Conservation (phyloP, 2,113 vertebrate genomes). For the Bambusicola thoracicus region DNA sequence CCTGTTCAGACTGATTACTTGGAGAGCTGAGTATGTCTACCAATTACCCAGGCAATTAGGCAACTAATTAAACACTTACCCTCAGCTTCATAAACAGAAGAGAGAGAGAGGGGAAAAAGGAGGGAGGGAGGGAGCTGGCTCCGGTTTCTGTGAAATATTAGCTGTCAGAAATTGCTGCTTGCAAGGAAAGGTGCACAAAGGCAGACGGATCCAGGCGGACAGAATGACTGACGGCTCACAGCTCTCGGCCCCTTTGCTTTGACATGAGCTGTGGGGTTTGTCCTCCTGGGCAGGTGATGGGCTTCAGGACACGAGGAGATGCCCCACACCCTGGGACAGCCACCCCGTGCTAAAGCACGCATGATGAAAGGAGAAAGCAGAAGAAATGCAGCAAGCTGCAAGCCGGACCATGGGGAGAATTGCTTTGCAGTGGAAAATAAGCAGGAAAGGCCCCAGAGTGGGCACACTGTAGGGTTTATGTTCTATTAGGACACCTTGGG, state of each 20-base stretch:
- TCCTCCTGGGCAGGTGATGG: background rate
- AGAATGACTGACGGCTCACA: background rate
- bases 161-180: constrained; percentile 78
- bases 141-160: constrained; percentile 83
- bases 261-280: background rate
- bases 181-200: constrained; percentile 42
- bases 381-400: background rate
- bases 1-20: constrained; percentile 99
- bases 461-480: rapidly evolving
- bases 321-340: rapidly evolving
- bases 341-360: rapidly evolving
- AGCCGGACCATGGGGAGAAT: background rate
- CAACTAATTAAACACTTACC: constrained; percentile 99
- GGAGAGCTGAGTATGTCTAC: constrained; percentile 98
- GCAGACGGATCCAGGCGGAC: background rate
- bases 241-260: rapidly evolving
- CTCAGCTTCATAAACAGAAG: constrained; percentile 93
- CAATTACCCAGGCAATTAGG: constrained; percentile 99
- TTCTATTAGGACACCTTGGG: background rate
- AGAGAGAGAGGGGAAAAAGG: constrained; percentile 74
- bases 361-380: background rate
- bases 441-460: background rate
- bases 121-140: constrained; percentile 75
- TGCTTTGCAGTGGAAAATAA: background rate
- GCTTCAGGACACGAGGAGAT: background rate